A percentile compares a stretch with the other conserved stretches of the same genome.
These are phyloP conservation scores for Limulus polyphemus DNA, from an alignment of 2,888 invertebrate species.

Conservation along the genomic window DNA sequence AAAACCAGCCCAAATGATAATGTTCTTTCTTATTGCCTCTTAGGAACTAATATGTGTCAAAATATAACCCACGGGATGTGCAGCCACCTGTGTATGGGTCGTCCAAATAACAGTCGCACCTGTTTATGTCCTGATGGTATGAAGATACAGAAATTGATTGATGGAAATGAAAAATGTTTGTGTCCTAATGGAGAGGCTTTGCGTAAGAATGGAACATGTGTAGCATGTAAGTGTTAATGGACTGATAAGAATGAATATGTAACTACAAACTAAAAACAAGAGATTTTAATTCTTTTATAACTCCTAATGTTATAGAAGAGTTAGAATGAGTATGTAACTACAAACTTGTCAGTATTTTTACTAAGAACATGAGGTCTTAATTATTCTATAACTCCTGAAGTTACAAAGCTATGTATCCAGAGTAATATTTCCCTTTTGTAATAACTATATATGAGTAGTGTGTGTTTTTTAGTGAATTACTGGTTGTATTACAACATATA, in stretches of 20 bases:
- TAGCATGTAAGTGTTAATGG: constrained; percentile 34
- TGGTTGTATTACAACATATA: too few species aligned
- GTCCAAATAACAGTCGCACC: constrained; percentile 51
- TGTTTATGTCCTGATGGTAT: constrained; percentile 69
- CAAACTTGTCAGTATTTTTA: too few species aligned
- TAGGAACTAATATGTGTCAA: constrained; percentile 59
- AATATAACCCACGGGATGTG: constrained; percentile 42
- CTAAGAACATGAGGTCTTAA: too few species aligned
- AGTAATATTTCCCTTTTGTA: too few species aligned
- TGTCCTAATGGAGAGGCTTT: constrained; percentile 40
- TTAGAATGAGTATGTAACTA: too few species aligned
- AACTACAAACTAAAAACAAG: not conserved
- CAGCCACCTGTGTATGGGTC: constrained; percentile 62
- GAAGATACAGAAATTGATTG: constrained; percentile 36
- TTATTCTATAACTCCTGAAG: too few species aligned
- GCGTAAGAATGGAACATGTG: constrained; percentile 55
- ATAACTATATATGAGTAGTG: too few species aligned
- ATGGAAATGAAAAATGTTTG: constrained; percentile 29
- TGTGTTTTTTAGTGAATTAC: too few species aligned
- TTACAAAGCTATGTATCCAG: too few species aligned
- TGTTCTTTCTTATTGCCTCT: constrained; percentile 44
- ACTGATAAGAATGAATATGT: not conserved
- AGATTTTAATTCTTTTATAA: too few species aligned
- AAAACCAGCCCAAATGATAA: too few species aligned
- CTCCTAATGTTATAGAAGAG: too few species aligned